Evolutionary conservation across 2,888 invertebrate species (phyloP).

Genomic region (Toxonevra muliebris): DNA sequence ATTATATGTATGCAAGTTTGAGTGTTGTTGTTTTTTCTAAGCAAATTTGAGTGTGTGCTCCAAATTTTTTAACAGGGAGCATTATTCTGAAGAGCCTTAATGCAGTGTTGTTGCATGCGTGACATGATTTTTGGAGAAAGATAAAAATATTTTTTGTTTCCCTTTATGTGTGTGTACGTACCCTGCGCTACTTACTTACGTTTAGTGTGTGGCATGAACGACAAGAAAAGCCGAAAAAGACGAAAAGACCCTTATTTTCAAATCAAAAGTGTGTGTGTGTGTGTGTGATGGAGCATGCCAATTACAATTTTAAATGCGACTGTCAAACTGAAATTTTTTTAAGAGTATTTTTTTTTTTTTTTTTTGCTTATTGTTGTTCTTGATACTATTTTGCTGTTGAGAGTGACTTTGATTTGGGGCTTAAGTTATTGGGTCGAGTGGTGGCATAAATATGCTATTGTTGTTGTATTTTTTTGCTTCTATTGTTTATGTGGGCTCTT

Average conservation of each 20-base stretch:
- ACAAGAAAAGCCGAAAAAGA: too few relatives aligned
- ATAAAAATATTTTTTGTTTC: slow-evolving; percentile 40
- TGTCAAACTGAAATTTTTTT: slow-evolving; percentile 45
- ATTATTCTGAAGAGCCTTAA: too few relatives aligned
- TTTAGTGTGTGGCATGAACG: too few relatives aligned
- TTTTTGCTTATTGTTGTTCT: slow-evolving; percentile 17
- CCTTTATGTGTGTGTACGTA: neutral
- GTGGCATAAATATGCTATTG: slow-evolving; percentile 22
- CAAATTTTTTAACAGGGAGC: too few relatives aligned
- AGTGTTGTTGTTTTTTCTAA: neutral
- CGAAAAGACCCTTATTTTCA: too few relatives aligned
- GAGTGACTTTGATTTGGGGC: slow-evolving; percentile 42
- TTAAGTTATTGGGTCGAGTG: slow-evolving; percentile 34
- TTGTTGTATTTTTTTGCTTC: neutral
- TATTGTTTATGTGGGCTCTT: too few relatives aligned
- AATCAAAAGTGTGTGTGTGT: neutral
- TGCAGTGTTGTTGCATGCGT: slow-evolving; percentile 46
- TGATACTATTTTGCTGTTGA: slow-evolving; percentile 48
- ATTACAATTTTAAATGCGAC: slow-evolving; percentile 57
- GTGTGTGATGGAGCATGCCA: slow-evolving; percentile 50
- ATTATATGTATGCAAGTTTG: neutral
- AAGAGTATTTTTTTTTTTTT: slow-evolving; percentile 24
- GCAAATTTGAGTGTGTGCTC: neutral
- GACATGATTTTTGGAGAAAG: slow-evolving; percentile 55
- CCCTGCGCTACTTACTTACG: too few relatives aligned